phyloP scores from a whole-genome alignment of 2,888 invertebrate species.

The Drosophila paracracens region DNA sequence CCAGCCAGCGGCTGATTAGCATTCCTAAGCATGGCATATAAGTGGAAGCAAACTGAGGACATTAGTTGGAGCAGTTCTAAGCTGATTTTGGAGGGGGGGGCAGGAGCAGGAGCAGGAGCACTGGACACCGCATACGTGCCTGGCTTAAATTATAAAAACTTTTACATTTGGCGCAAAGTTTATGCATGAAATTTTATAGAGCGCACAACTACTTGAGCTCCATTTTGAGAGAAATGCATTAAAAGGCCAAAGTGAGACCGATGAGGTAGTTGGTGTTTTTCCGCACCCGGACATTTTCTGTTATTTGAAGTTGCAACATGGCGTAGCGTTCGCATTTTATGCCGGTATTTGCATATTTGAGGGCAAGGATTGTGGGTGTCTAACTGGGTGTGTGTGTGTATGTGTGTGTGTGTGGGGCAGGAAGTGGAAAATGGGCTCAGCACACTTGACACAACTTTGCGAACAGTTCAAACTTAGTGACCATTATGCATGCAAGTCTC shows the following conservation, averaged over 20 bases:
- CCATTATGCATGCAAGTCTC: constrained; percentile 78
- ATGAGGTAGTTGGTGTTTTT: neutral
- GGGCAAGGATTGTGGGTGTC: constrained; percentile 27
- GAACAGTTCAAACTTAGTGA: constrained; percentile 73
- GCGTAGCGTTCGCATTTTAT: constrained; percentile 35
- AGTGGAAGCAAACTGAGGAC: constrained; percentile 33
- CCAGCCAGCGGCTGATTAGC: constrained; percentile 7
- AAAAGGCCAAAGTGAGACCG: constrained; percentile 40
- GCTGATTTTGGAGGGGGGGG: constrained; percentile 25
- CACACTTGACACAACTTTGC: constrained; percentile 66
- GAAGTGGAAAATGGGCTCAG: constrained; percentile 32
- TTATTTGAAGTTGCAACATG: constrained; percentile 50
- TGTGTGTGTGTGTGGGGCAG: constrained; percentile 6
- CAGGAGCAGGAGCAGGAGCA: constrained; percentile 2
- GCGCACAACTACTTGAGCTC: constrained; percentile 71
- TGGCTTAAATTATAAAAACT: constrained; percentile 79
- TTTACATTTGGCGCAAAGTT: constrained; percentile 75
- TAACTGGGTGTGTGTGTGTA: constrained; percentile 3
- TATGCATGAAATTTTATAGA: constrained; percentile 80
- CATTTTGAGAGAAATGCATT: constrained; percentile 60
- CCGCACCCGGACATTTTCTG: constrained; percentile 30
- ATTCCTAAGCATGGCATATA: constrained; percentile 9
- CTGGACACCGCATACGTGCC: constrained; percentile 73
- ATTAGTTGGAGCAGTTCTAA: constrained; percentile 56
- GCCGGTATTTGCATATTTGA: constrained; percentile 61